A percentile compares a stretch with the other conserved stretches of the same genome.
These are phyloP conservation scores for Leuciscus waleckii DNA, from an alignment of 2,797 vertebrate genomes.

Conservation along the genomic window DNA sequence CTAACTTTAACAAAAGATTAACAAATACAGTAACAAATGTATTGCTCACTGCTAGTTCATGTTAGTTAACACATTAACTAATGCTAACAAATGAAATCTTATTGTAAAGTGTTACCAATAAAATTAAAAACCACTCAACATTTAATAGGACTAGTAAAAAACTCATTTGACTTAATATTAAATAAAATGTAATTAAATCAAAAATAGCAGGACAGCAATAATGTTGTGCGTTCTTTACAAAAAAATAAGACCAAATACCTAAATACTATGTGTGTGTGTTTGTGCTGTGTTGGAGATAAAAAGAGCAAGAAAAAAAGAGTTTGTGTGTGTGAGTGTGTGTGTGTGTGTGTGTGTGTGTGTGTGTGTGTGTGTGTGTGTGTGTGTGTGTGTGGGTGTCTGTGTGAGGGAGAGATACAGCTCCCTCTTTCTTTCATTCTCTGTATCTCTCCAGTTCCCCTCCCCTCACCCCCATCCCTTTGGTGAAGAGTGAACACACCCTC, in stretches of 20 bases:
- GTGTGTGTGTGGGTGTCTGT: slow-evolving; percentile 12
- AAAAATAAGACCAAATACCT: slow-evolving; percentile 3
- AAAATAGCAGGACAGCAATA: not conserved
- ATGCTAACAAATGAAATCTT: too few species aligned
- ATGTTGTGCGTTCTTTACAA: not conserved
- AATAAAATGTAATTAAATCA: not conserved
- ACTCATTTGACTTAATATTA: not conserved
- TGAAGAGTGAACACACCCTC: slow-evolving; percentile 62
- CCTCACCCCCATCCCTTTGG: slow-evolving; percentile 48
- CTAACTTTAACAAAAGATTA: too few species aligned
- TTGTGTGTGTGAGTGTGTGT: slow-evolving; percentile 15
- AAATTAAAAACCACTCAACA: not conserved
- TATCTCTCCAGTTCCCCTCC: slow-evolving; percentile 57
- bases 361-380: not conserved
- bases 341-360: not conserved
- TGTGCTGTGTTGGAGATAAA: slow-evolving; percentile 31
- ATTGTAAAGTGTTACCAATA: too few species aligned
- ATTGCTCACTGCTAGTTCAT: too few species aligned
- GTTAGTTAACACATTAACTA: too few species aligned
- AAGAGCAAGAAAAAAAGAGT: slow-evolving; percentile 13
- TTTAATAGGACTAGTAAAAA: not conserved
- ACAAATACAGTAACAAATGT: too few species aligned
- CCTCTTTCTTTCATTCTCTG: slow-evolving; percentile 61
- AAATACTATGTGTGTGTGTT: slow-evolving; percentile 18
- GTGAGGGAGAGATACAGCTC: slow-evolving; percentile 61